These are phyloP conservation scores for Harpalus rubripes DNA, from an alignment of 2,888 invertebrate genomes.

Conservation along the genomic window DNA sequence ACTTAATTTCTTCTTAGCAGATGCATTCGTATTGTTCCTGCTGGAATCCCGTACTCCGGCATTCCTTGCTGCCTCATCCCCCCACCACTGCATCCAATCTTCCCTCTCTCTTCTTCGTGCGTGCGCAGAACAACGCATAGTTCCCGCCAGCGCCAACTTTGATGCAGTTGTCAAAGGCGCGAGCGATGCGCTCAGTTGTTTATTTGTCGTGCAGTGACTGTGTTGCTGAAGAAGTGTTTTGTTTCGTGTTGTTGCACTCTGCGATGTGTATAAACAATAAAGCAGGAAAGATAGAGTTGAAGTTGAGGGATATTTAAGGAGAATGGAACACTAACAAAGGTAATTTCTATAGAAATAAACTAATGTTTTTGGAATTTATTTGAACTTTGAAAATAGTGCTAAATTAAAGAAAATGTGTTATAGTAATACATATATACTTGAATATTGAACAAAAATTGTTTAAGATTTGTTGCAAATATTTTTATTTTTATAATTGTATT, in stretches of 20 bases:
- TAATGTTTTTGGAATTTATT: background rate
- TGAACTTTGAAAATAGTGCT: background rate
- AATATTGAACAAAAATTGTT: too few species aligned
- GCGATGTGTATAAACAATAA: background rate
- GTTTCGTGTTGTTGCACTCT: background rate
- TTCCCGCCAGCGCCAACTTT: conserved; percentile 50
- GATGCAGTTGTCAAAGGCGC: conserved; percentile 33
- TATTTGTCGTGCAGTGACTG: conserved; percentile 45
- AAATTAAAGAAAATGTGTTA: too few species aligned
- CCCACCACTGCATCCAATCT: background rate
- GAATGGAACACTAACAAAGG: background rate
- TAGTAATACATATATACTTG: too few species aligned
- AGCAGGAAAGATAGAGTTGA: background rate
- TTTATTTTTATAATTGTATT: too few species aligned
- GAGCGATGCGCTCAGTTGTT: conserved; percentile 26
- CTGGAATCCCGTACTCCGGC: conserved; percentile 39
- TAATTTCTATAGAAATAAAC: background rate
- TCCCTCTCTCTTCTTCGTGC: conserved; percentile 10
- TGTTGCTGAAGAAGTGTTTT: conserved; percentile 1
- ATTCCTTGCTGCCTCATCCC: conserved; percentile 34
- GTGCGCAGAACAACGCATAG: conserved; percentile 23
- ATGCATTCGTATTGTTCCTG: conserved; percentile 42
- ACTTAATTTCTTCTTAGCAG: conserved; percentile 42
- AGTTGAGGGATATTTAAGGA: background rate
- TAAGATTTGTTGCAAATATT: too few species aligned